Evolutionary conservation across 2,113 vertebrate genomes (phyloP).

Genomic region (human (Homo sapiens)): GRCh38 chr7:42782001-42782500

Average conservation of each 20-base stretch:
- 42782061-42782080: neutral
- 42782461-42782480: neutral
- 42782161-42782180: neutral
- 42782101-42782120: neutral
- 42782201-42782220: neutral
- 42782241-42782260: neutral
- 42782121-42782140: neutral
- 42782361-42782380: neutral
- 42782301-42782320: neutral
- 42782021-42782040: neutral
- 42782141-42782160: neutral
- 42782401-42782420: neutral
- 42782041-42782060: neutral
- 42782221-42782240: neutral
- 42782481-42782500: neutral
- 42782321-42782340: neutral
- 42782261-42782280: neutral
- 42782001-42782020: neutral
- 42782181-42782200: neutral
- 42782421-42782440: neutral
- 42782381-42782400: neutral
- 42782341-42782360: neutral
- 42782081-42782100: neutral
- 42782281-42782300: neutral
- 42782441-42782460: neutral